These are phyloP conservation scores for Drosophila suzukii DNA, from an alignment of 1,140 invertebrate genomes.

Conservation along the genomic window DNA sequence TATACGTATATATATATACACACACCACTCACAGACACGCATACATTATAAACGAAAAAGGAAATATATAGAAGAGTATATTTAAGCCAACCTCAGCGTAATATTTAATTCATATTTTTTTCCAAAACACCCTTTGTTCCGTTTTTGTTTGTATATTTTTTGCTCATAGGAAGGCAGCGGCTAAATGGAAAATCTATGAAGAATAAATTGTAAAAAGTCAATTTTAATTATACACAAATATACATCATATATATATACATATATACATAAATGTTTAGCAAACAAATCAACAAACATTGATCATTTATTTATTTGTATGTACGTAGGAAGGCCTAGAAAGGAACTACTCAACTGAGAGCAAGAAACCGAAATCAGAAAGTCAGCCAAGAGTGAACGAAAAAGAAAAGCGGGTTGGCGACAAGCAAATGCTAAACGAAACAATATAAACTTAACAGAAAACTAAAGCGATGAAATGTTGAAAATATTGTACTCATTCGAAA, in stretches of 20 bases:
- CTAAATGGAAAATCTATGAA: conserved; percentile 13
- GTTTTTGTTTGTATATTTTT: conserved; percentile 17
- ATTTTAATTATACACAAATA: conserved; percentile 60
- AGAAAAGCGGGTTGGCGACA: conserved; percentile 6
- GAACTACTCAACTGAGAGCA: conserved; percentile 35
- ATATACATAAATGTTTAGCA: conserved; percentile 36
- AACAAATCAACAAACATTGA: conserved; percentile 25
- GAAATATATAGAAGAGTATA: conserved; percentile 42
- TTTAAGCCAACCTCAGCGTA: conserved; percentile 46
- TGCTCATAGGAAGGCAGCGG: conserved; percentile 16
- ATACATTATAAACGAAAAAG: conserved; percentile 31
- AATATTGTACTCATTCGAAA: conserved; percentile 44
- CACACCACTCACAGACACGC: conserved; percentile 31
- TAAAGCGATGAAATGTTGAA: conserved; percentile 38
- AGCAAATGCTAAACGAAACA: conserved; percentile 20
- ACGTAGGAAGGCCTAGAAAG: conserved; percentile 20
- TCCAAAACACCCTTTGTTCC: conserved; percentile 7
- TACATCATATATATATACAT: conserved; percentile 27
- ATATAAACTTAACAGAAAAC: conserved; percentile 24
- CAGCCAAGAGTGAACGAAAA: conserved; percentile 6
- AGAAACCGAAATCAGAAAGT: not conserved
- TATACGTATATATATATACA: conserved; percentile 33
- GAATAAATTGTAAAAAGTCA: conserved; percentile 68
- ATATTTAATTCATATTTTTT: conserved; percentile 25
- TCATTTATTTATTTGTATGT: conserved; percentile 18